Evolutionary conservation across 2,113 vertebrate genomes (phyloP).

Genomic region (Mohoua ochrocephala): DNA sequence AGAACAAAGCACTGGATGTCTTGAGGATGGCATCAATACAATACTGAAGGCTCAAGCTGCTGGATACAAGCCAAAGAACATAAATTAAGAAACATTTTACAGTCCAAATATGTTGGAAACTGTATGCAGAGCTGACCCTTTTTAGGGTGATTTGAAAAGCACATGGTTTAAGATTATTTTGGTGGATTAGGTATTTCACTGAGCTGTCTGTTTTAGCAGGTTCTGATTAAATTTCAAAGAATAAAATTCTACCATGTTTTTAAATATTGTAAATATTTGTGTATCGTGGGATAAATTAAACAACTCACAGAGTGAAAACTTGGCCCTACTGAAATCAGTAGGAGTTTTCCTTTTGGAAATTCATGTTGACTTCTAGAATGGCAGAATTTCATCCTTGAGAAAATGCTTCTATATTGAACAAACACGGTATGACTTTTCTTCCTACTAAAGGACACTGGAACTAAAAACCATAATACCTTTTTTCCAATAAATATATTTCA

Average conservation of each 20-base stretch:
- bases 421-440: not conserved
- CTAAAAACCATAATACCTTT: not conserved
- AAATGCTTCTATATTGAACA: not conserved
- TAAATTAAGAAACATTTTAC: conserved; percentile 50
- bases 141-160: conserved; percentile 61
- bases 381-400: not conserved
- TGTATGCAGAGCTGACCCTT: conserved; percentile 9
- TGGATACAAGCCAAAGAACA: conserved; percentile 46
- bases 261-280: conserved; percentile 41
- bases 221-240: conserved; percentile 58
- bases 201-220: conserved; percentile 46
- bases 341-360: not conserved
- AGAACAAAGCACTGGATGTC: not conserved
- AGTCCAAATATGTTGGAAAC: conserved; percentile 50
- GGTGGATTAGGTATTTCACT: conserved; percentile 64
- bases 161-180: conserved; percentile 58
- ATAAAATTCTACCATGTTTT: conserved; percentile 39
- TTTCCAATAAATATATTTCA: not conserved
- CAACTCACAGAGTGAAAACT: not conserved
- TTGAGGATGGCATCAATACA: conserved; percentile 43
- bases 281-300: conserved; percentile 44
- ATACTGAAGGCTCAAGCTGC: not conserved
- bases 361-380: not conserved
- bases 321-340: not conserved
- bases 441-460: not conserved